Evolutionary conservation across 1,140 invertebrate species (phyloP).

Genomic region (Grapholita molesta): DNA sequence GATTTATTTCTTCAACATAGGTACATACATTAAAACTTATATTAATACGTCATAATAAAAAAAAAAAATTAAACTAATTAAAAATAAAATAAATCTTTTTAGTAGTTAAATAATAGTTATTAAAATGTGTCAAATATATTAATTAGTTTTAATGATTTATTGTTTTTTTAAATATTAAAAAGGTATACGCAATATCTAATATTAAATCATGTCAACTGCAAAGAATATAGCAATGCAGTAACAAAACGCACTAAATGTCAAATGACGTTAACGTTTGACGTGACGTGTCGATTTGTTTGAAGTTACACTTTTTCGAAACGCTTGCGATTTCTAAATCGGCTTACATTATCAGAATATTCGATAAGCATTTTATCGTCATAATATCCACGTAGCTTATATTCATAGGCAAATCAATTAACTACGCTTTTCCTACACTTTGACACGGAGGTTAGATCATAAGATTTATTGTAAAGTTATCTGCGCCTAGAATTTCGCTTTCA

Average conservation of each 20-base stretch:
- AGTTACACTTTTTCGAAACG: slow-evolving; percentile 16
- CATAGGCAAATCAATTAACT: slow-evolving; percentile 17
- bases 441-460: not conserved
- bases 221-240: not conserved
- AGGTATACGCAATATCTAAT: too few relatives aligned
- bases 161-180: not conserved
- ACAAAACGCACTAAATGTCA: slow-evolving; percentile 3
- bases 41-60: too few relatives aligned
- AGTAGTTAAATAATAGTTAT: too few relatives aligned
- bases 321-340: not conserved
- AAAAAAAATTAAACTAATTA: too few relatives aligned
- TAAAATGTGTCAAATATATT: too few relatives aligned
- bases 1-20: too few relatives aligned
- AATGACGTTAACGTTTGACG: not conserved
- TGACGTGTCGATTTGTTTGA: slow-evolving; percentile 12
- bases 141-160: not conserved
- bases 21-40: too few relatives aligned
- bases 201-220: too few relatives aligned
- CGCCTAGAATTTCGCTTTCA: not conserved
- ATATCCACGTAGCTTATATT: slow-evolving; percentile 20
- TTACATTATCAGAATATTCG: slow-evolving; percentile 13
- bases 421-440: not conserved
- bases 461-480: not conserved
- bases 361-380: slow-evolving; percentile 21
- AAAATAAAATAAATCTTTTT: too few relatives aligned